A percentile compares a stretch with the other conserved stretches of the same genome.
Conservation (phyloP, 2,888 invertebrate species). For the Calliopum simillimum region DNA sequence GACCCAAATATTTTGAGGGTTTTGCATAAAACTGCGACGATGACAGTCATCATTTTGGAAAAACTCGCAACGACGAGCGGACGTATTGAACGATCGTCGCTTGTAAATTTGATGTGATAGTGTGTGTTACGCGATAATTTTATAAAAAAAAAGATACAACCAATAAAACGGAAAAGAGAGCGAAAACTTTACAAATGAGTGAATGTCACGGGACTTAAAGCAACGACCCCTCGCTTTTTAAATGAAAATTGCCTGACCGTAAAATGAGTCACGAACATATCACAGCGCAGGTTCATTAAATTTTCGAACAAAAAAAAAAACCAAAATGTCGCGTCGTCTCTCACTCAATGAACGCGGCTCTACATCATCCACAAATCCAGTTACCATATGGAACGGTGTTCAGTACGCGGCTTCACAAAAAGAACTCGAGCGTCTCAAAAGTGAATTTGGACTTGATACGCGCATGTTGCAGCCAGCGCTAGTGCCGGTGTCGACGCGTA, state of each 20-base stretch:
- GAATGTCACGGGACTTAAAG: constrained; percentile 41
- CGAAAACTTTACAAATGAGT: constrained; percentile 33
- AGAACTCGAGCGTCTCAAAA: constrained; percentile 57
- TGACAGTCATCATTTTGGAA: constrained; percentile 60
- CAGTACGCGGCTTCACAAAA: constrained; percentile 59
- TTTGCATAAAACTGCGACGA: constrained; percentile 48
- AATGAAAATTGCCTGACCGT: neutral
- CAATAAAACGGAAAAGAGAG: neutral
- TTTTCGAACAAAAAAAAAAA: neutral
- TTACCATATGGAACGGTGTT: constrained; percentile 61
- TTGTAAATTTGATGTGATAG: neutral
- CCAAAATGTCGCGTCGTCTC: constrained; percentile 24
- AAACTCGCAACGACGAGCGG: constrained; percentile 57
- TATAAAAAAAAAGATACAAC: constrained; percentile 24
- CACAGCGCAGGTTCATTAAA: constrained; percentile 8
- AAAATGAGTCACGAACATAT: neutral
- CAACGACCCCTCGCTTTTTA: neutral
- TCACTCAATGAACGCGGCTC: constrained; percentile 35
- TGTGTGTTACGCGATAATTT: neutral
- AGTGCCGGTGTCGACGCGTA: constrained; percentile 56
- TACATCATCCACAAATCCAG: constrained; percentile 45
- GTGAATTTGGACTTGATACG: constrained; percentile 58
- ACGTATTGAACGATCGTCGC: constrained; percentile 45
- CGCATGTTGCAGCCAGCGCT: constrained; percentile 58
- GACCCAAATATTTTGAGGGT: constrained; percentile 32